Evolutionary conservation across 1,140 invertebrate species (phyloP).

Genomic region (Onthophagus taurus): DNA sequence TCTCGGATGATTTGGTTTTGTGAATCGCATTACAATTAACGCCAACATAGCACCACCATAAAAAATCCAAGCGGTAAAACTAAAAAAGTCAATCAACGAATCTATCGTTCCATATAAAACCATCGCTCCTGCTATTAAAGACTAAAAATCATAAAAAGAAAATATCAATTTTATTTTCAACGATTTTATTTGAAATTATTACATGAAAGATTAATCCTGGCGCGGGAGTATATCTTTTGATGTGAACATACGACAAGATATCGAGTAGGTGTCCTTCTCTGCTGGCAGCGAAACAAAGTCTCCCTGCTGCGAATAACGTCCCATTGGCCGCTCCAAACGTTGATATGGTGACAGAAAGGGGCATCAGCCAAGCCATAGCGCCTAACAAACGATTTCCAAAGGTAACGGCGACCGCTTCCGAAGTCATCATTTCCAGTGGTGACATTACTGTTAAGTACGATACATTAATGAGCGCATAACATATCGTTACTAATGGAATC

Average conservation of each 20-base stretch:
- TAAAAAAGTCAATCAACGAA: conserved; percentile 90
- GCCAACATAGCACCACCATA: conserved; percentile 85
- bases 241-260: conserved; percentile 89
- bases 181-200: too few relatives aligned
- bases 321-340: conserved; percentile 97
- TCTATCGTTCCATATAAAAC: conserved; percentile 82
- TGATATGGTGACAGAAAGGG: conserved; percentile 88
- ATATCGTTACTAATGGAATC: conserved; percentile 89
- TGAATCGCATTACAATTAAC: conserved; percentile 78
- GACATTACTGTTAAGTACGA: conserved; percentile 96
- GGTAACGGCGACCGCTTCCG: conserved; percentile 92
- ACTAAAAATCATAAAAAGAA: conserved; percentile 41
- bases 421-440: conserved; percentile 85
- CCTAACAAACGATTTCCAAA: conserved; percentile 80
- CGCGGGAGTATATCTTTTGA: conserved; percentile 81
- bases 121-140: conserved; percentile 68
- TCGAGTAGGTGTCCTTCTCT: conserved; percentile 88
- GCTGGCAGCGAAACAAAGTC: conserved; percentile 90
- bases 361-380: conserved; percentile 85
- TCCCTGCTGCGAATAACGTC: conserved; percentile 83
- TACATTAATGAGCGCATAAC: conserved; percentile 93
- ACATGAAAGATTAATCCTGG: conserved; percentile 96
- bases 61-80: conserved; percentile 92
- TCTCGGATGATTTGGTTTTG: conserved; percentile 75
- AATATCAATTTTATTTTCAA: too few relatives aligned